Evolutionary conservation across 2,888 invertebrate species (phyloP).

Genomic region (Hirtodrosophila histrioides): DNA sequence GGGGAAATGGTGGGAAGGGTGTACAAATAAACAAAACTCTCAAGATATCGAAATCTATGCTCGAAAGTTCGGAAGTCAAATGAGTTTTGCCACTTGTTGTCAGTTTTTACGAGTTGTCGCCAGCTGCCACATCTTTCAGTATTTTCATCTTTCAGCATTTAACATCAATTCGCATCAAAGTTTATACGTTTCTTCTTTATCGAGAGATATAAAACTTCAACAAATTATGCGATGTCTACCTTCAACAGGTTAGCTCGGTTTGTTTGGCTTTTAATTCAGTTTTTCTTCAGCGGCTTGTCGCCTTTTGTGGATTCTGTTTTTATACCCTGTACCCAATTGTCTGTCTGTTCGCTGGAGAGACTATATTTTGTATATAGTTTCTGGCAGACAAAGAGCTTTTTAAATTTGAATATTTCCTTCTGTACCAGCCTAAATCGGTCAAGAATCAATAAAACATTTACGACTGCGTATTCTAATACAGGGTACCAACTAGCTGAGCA

Average conservation of each 20-base stretch:
- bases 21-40: conserved; percentile 9
- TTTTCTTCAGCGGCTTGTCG: conserved; percentile 1
- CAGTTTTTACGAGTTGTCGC: conserved; percentile 50
- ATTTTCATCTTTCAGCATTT: background rate
- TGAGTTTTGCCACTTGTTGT: conserved; percentile 57
- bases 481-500: no score
- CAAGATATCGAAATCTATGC: conserved; percentile 17
- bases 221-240: conserved; percentile 32
- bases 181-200: conserved; percentile 36
- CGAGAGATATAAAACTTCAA: conserved; percentile 34
- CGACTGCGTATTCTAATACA: no score
- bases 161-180: conserved; percentile 56
- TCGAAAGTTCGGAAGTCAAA: conserved; percentile 74
- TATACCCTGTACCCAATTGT: background rate
- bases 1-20: background rate
- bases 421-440: no score
- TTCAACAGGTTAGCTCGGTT: conserved; percentile 47
- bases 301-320: conserved; percentile 31
- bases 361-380: no score
- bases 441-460: no score
- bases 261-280: conserved; percentile 26
- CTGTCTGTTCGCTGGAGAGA: no score
- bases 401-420: no score
- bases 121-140: conserved; percentile 27
- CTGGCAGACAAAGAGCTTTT: no score